Conservation (phyloP, 2,113 vertebrate genomes). For the Girardinichthys multiradiatus region DNA sequence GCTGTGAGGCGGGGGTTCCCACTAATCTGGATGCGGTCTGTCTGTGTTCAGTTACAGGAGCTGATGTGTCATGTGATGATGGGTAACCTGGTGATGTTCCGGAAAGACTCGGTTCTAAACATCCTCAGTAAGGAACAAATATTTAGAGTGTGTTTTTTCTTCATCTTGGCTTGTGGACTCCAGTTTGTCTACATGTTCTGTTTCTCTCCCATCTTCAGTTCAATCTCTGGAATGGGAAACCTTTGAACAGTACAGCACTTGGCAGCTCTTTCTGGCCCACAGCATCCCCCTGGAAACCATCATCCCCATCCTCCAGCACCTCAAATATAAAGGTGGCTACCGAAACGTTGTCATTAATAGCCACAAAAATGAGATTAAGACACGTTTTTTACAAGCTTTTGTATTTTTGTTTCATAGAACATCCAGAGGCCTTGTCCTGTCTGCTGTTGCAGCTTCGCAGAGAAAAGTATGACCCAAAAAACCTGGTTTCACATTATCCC, state of each 20-base stretch:
- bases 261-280: constrained; percentile 96
- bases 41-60: constrained; percentile 88
- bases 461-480: constrained; percentile 84
- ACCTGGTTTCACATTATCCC: no score
- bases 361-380: not conserved
- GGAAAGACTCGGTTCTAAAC: constrained; percentile 96
- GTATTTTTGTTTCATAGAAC: constrained; percentile 78
- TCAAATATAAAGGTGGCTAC: constrained; percentile 92
- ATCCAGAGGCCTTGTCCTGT: constrained; percentile 93
- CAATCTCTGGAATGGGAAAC: constrained; percentile 98
- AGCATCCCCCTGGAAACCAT: constrained; percentile 93
- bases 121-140: constrained; percentile 89
- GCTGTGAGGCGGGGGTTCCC: not conserved
- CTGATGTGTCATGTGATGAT: constrained; percentile 98
- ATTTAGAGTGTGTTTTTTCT: not conserved
- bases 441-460: constrained; percentile 91
- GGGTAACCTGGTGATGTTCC: constrained; percentile 97
- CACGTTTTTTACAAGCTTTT: not conserved
- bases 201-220: constrained; percentile 71
- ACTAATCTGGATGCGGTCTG: not conserved
- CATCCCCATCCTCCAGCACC: constrained; percentile 95
- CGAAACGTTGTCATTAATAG: not conserved
- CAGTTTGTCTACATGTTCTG: not conserved
- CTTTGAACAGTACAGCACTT: constrained; percentile 97
- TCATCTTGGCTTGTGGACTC: not conserved